Evolutionary conservation across 1,140 invertebrate species (phyloP).

Genomic region (Drosophila lacteicornis): DNA sequence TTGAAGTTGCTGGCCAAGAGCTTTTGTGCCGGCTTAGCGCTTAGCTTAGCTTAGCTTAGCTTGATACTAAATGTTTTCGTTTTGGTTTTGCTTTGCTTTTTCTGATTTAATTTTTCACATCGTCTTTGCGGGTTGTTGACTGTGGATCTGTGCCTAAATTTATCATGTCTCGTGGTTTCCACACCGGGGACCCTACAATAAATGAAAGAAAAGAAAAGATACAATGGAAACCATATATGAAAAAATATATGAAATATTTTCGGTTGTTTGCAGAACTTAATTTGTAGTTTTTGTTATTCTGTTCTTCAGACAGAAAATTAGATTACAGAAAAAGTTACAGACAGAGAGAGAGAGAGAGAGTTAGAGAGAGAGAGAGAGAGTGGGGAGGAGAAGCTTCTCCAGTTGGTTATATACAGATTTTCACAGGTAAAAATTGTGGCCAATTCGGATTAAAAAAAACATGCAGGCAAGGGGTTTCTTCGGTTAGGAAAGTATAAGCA

Average conservation of each 20-base stretch:
- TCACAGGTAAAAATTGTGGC: constrained; percentile 16
- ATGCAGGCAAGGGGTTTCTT: constrained; percentile 47
- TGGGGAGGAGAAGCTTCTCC: constrained; percentile 28
- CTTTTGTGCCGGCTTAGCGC: constrained; percentile 57
- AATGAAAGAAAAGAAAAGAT: constrained; percentile 85
- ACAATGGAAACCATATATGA: constrained; percentile 85
- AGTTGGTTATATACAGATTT: constrained; percentile 43
- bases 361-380: constrained; percentile 35
- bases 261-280: constrained; percentile 44
- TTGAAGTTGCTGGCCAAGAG: constrained; percentile 53
- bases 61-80: constrained; percentile 59
- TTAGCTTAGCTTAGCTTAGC: constrained; percentile 58
- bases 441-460: constrained; percentile 58
- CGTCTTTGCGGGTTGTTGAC: constrained; percentile 85
- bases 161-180: constrained; percentile 93
- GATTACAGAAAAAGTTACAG: constrained; percentile 41
- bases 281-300: constrained; percentile 43
- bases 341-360: constrained; percentile 29
- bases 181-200: constrained; percentile 94
- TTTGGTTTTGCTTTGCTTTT: constrained; percentile 72
- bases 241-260: constrained; percentile 76
- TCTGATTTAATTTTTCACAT: constrained; percentile 84
- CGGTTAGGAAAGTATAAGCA: constrained; percentile 66
- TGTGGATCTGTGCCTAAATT: constrained; percentile 85
- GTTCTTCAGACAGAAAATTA: constrained; percentile 44